Percentiles rank a stretch among this genome's conserved stretches.
Evolutionary conservation across 1,140 invertebrate species (phyloP).

Genomic region (Dufourea novaeangliae): DNA sequence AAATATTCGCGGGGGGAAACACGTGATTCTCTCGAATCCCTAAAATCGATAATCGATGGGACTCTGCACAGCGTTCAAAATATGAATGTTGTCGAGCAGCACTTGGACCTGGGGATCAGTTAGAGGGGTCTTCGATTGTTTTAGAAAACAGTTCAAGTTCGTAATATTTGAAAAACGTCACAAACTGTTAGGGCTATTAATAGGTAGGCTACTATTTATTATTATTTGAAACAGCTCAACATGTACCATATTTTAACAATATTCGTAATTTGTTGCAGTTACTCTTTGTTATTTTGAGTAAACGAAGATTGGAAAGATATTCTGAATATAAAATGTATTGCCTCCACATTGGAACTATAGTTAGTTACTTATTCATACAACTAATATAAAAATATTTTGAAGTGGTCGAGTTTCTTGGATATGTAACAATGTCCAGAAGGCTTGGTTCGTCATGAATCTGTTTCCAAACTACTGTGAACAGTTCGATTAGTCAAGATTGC

Average conservation of each 20-base stretch:
- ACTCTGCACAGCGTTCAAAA: background rate
- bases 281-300: no score
- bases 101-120: background rate
- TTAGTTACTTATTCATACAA: no score
- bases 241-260: no score
- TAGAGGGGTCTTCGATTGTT: background rate
- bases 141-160: no score
- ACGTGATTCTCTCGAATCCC: background rate
- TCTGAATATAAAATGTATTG: no score
- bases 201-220: no score
- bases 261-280: no score
- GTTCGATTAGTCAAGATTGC: constrained; percentile 56
- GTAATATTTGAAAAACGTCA: no score
- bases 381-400: background rate
- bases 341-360: no score
- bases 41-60: constrained; percentile 1
- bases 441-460: constrained; percentile 3
- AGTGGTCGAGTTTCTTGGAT: background rate
- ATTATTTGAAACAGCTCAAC: no score
- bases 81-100: background rate
- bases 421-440: background rate
- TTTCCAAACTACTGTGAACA: constrained; percentile 9
- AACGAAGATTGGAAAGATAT: no score
- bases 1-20: constrained; percentile 51
- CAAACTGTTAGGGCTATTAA: no score